Base-by-base conservation (phyloP, 2,113 vertebrate species). In the Callocephalon fimbriatum region DNA sequence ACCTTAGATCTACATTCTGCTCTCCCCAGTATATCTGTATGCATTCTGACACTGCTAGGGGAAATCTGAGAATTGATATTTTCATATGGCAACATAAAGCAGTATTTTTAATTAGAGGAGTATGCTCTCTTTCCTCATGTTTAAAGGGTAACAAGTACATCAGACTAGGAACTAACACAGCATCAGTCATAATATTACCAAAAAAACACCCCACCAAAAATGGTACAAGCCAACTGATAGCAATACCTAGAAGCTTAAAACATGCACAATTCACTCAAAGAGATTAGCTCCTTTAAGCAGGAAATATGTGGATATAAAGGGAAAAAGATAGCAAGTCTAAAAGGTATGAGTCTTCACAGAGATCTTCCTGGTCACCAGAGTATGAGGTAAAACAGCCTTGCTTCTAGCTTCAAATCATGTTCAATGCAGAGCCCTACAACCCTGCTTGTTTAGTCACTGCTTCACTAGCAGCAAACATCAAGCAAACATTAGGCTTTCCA, bases 311-410 rank as follows among this genome's bases (percentile, higher is more conserved):
- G 67, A 48, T 38, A 51, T 7, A 65, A 53, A 58, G 20, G 17
- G 32, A 32, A 76, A 76, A 54, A 35, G 16, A 51, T 2, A 40
- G 7, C 5, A 71, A 88, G 25, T 7, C 12, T 48, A 20, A 42
- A 74, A 59, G 23, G 17, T 14, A 20, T 1, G 6, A 44, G 2
- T 29, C 70, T 68, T 59, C 44, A 56, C 25, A 75, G 44, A 53
- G 15, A 40, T 6, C n/a, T 68, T 35, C 18, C 19, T 62, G 26
- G 23, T 40, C 27, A 37, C 18, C 38, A 74, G 16, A 48, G 53
- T 12, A 21, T 2, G 3, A 3, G 0, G 6, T 73, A 73, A 47
- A 73, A 38, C 4, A 13, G 13, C 13, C 38, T 65, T 1, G 0
- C 31, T 54, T 56, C 8, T 13, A 75, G 14, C 54, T 74, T 66